Percentiles rank a stretch among this genome's conserved stretches.
These are phyloP conservation scores for Plutella xylostella DNA, from an alignment of 2,888 invertebrate species.

Conservation along the genomic window DNA sequence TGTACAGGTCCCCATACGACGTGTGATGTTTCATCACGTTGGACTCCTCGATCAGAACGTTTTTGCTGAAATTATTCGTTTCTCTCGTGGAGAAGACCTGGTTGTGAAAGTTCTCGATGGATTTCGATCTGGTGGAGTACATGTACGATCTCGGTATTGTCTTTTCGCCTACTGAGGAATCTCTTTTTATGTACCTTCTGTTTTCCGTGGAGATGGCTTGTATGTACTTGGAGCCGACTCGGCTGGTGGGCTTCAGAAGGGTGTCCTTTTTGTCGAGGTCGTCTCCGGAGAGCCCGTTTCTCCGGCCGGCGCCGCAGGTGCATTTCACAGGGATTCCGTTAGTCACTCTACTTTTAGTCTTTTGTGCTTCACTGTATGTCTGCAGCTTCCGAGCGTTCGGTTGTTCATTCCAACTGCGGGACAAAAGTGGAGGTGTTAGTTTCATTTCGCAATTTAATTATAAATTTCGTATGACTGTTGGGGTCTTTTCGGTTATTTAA, in stretches of 20 bases:
- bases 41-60: conserved; percentile 44
- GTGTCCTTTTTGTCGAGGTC: conserved; percentile 37
- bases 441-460: background rate
- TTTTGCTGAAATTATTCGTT: conserved; percentile 28
- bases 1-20: conserved; percentile 58
- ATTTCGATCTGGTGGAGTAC: conserved; percentile 52
- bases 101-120: conserved; percentile 61
- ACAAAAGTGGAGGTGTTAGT: background rate
- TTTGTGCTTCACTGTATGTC: conserved; percentile 67
- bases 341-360: conserved; percentile 57
- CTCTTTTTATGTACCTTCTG: conserved; percentile 47
- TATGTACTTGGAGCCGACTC: conserved; percentile 59
- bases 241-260: conserved; percentile 51
- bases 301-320: conserved; percentile 56
- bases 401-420: conserved; percentile 68
- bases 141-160: conserved; percentile 36
- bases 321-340: conserved; percentile 49
- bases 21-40: conserved; percentile 53
- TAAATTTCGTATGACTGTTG: too few relatives aligned
- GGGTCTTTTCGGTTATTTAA: too few relatives aligned
- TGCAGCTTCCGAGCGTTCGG: conserved; percentile 62
- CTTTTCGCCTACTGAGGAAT: conserved; percentile 50
- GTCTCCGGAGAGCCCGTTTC: conserved; percentile 41
- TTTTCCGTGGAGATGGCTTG: conserved; percentile 52
- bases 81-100: conserved; percentile 36